Evolutionary conservation across 2,888 invertebrate genomes (phyloP), one percentile per base, ranked within the genome.

Genomic region (Morpho deidamia): DNA sequence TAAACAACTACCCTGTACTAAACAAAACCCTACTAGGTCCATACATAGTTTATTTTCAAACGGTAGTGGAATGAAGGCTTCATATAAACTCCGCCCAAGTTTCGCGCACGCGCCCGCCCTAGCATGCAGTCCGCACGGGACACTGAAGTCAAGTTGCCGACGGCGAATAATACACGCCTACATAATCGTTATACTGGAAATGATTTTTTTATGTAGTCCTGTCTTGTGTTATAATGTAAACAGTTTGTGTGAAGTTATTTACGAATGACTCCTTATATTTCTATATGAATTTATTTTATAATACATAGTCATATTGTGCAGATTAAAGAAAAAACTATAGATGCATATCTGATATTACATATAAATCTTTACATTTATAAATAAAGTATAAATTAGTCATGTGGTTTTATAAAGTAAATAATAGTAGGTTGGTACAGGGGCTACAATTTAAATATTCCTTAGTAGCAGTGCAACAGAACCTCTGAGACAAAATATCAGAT

Each of bases 121-220:
- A 55, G 65, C 52, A 23, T 50, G 55, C 42, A 46, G 55, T 61
- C 52, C 58, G 60, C 61, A 56, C 65, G 65, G 35, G 7, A 33
- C 34, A 12, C 12, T 40, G 11, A 58, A 62, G 67, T 69, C 69
- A 60, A 55, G 60, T 54, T 56, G 62, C 76, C 78, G 76, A 61
- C 74, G 76, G 72, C 72, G 72, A 64, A 69, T 81, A 74, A 80
- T 77, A 84, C 84, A 86, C 87, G 87, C 87, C 86, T 88, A 83
- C 86, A 87, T 88, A 84, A 87, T 86, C 86, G 77, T 87, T 81
- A 87, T 78, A 80, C 76, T 76, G 70, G 66, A 73, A 72, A 81
- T 88, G 81, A 84, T 86, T 87, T 74, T 82, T 87, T 88, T 78
- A 88, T 77, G 68, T 63, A 70, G 66, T 74, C 69, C 69, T 69